Percentiles rank a stretch among this genome's conserved stretches.
Evolutionary conservation across 2,113 vertebrate species (phyloP).

Genomic region (Brachyhypopomus occidentalis): DNA sequence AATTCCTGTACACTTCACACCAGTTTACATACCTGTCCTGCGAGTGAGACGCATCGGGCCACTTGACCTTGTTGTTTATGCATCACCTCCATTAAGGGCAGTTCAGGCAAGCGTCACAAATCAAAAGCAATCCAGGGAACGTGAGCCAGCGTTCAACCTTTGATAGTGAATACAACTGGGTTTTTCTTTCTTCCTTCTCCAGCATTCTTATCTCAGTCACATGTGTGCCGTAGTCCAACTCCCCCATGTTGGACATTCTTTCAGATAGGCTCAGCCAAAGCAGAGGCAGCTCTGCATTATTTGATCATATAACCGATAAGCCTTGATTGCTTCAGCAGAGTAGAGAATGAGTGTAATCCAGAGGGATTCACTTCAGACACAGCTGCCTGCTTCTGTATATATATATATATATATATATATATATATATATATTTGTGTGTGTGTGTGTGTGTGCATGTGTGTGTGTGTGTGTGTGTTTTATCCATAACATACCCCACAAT

Average conservation of each 20-base stretch:
- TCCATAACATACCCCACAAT: not conserved
- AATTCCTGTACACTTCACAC: not conserved
- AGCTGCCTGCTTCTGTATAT: conserved; percentile 20
- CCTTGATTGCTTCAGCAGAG: conserved; percentile 50
- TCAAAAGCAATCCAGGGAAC: conserved; percentile 27
- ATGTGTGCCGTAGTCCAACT: conserved; percentile 40
- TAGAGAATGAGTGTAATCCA: conserved; percentile 46
- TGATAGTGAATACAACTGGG: conserved; percentile 13
- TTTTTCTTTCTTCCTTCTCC: conserved; percentile 2
- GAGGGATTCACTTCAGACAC: conserved; percentile 32
- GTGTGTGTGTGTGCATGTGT: conserved; percentile 20
- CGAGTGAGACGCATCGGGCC: not conserved
- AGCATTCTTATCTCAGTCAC: conserved; percentile 32
- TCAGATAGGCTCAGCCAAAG: conserved; percentile 36
- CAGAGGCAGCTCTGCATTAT: conserved; percentile 36
- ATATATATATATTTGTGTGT: not conserved
- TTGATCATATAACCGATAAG: conserved; percentile 52
- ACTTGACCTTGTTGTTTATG: conserved; percentile 1
- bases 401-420: conserved; percentile 30
- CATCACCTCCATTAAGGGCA: conserved; percentile 9
- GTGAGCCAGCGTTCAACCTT: not conserved
- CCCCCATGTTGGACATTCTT: conserved; percentile 49
- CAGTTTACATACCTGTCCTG: not conserved
- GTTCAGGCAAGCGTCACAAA: conserved; percentile 4
- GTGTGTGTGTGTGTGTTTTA: conserved; percentile 15